These are phyloP conservation scores for Oceanodroma tethys DNA, from an alignment of 2,113 vertebrate genomes.

Conservation along the genomic window DNA sequence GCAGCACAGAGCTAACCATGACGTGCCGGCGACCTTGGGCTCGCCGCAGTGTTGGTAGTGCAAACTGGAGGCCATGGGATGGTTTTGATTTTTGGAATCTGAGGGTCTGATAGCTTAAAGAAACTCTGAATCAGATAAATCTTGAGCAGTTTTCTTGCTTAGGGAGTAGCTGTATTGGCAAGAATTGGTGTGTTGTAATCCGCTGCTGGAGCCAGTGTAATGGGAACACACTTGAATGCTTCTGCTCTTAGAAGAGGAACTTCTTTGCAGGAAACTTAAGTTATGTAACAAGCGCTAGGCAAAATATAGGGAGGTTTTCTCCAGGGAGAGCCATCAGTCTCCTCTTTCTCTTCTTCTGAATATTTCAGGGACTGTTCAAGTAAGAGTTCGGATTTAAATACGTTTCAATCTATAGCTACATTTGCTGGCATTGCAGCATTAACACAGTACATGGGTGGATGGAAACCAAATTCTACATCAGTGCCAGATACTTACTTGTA, in stretches of 20 bases:
- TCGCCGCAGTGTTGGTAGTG: fast-evolving
- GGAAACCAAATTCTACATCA: neutral
- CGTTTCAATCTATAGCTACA: fast-evolving
- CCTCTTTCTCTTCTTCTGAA: neutral
- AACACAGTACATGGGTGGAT: neutral
- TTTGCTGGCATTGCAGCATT: neutral
- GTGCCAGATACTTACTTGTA: neutral
- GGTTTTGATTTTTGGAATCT: neutral
- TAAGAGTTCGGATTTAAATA: neutral
- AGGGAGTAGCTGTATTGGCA: neutral
- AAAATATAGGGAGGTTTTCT: neutral
- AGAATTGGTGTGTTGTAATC: neutral
- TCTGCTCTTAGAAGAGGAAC: neutral
- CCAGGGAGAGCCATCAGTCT: neutral
- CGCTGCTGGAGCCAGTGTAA: fast-evolving
- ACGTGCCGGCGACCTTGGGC: fast-evolving
- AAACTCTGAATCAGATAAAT: neutral
- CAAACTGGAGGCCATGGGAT: fast-evolving
- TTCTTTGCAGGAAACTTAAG: neutral
- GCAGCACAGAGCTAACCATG: neutral
- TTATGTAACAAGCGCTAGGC: neutral
- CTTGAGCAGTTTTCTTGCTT: neutral
- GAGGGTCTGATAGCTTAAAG: neutral
- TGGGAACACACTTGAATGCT: neutral
- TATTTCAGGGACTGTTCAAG: neutral